Percentiles rank a stretch among this genome's conserved stretches.
phyloP scores from a whole-genome alignment of 64 coral and sea anemone genomes.

The Platygyra sinensis region DNA sequence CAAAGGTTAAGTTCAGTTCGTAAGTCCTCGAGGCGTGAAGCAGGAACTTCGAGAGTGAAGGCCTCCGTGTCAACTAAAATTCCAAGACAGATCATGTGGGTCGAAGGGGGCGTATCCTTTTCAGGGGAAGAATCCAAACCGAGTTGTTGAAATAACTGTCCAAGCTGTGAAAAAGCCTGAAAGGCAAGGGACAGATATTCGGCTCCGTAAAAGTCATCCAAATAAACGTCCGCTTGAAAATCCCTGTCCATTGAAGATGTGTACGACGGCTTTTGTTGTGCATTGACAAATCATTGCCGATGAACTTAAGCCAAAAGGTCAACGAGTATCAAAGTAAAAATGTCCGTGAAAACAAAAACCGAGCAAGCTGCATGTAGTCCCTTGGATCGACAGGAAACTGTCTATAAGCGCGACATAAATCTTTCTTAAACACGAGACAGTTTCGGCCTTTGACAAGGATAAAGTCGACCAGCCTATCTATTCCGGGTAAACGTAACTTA shows the following conservation, averaged over 20 bases:
- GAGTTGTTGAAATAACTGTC: neutral
- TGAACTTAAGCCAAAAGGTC: slow-evolving; percentile 39
- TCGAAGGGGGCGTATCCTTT: neutral
- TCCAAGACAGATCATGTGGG: neutral
- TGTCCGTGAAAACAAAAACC: slow-evolving; percentile 1
- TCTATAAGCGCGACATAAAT: slow-evolving; percentile 26
- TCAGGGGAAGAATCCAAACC: neutral
- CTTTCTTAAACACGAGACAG: slow-evolving; percentile 12
- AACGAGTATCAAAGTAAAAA: slow-evolving; percentile 33
- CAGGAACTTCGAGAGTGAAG: neutral
- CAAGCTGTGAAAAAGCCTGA: neutral
- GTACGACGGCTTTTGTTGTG: neutral
- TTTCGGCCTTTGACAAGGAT: neutral
- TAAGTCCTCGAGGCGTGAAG: neutral
- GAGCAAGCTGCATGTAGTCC: neutral
- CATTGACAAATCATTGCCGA: slow-evolving; percentile 46
- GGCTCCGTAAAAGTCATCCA: slow-evolving; percentile 39
- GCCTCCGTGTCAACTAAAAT: neutral
- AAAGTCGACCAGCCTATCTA: slow-evolving; percentile 10
- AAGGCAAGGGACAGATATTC: neutral
- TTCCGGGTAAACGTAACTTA: slow-evolving; percentile 24
- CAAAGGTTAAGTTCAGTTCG: neutral
- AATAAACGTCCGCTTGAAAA: slow-evolving; percentile 5
- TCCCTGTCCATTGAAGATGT: neutral
- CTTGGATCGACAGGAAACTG: slow-evolving; percentile 32